Evolutionary conservation across 2,797 vertebrate species (phyloP).

Genomic region (Bradypus variegatus): DNA sequence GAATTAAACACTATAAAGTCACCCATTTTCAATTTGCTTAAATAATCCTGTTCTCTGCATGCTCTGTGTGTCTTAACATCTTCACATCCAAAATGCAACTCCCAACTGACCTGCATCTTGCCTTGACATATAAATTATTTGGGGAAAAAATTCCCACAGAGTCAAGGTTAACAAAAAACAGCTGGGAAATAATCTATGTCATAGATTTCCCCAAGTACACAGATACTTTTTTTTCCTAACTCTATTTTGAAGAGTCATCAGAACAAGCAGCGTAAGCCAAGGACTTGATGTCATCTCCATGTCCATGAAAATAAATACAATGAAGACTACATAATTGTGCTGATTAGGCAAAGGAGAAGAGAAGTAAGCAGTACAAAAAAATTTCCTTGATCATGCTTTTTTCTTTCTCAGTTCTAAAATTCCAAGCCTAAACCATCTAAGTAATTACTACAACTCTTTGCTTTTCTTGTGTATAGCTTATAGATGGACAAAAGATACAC

Average conservation of each 20-base stretch:
- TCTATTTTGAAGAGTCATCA: conserved; percentile 50
- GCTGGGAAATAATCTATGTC: conserved; percentile 57
- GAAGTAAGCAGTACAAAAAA: background rate
- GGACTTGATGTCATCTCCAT: background rate
- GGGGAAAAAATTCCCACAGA: background rate
- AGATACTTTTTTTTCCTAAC: conserved; percentile 3
- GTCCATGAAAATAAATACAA: background rate
- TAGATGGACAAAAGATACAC: background rate
- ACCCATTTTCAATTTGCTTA: background rate
- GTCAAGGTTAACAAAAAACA: conserved; percentile 67
- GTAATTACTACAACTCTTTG: background rate
- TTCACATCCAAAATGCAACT: conserved; percentile 15
- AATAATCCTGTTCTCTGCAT: background rate
- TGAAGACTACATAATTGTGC: background rate
- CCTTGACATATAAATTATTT: conserved; percentile 47
- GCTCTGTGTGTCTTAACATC: background rate
- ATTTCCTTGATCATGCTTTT: background rate
- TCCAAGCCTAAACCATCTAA: background rate
- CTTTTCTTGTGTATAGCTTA: background rate
- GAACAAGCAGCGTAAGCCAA: background rate
- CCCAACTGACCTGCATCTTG: conserved; percentile 38
- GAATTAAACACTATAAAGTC: background rate
- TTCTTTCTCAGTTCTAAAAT: background rate
- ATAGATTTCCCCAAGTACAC: conserved; percentile 40
- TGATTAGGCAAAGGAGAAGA: background rate